A percentile compares a stretch with the other conserved stretches of the same genome.
Evolutionary conservation across 2,113 vertebrate species (phyloP).

Genomic region (Triplophysa rosa): DNA sequence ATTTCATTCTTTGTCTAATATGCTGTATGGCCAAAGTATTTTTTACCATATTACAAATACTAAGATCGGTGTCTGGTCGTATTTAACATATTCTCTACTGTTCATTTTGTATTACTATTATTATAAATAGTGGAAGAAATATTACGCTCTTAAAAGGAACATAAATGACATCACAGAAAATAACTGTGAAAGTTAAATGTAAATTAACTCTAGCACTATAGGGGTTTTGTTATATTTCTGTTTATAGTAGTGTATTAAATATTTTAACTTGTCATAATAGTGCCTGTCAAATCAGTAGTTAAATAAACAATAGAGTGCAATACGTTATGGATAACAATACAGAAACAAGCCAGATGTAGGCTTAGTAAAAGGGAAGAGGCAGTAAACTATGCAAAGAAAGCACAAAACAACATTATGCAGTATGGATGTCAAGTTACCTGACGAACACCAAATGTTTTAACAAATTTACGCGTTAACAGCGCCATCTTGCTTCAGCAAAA

Average conservation of each 20-base stretch:
- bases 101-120: no score
- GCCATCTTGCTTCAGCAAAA: not conserved
- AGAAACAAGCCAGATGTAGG: no score
- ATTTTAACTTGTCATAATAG: not conserved
- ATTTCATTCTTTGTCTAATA: not conserved
- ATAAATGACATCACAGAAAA: not conserved
- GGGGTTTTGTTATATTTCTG: not conserved
- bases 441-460: not conserved
- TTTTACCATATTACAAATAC: not conserved
- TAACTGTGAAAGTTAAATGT: not conserved
- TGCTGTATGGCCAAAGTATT: not conserved
- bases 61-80: not conserved
- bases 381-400: no score
- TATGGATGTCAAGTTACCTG: no score
- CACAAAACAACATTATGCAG: no score
- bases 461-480: not conserved
- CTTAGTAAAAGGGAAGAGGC: no score
- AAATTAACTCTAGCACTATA: not conserved
- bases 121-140: no score
- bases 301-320: not conserved
- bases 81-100: not conserved
- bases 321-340: no score
- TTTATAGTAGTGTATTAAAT: not conserved
- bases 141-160: not conserved
- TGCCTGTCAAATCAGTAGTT: not conserved